Base-by-base conservation (phyloP, 2,113 vertebrate species). In the Malurus alboscapulatus region DNA sequence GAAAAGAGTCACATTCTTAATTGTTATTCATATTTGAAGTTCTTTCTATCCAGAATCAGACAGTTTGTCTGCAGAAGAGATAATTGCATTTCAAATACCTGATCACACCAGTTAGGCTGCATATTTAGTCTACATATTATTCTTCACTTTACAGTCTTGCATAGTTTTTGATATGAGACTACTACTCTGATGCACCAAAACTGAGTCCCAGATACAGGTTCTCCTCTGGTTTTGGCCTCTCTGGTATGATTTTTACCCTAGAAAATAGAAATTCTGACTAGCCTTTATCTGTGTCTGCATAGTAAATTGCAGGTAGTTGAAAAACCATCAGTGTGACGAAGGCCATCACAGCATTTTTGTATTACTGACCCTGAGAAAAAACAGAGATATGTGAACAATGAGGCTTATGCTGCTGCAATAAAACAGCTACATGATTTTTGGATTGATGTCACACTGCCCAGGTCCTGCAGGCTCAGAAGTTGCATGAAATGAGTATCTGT, bases 241-340 rank as follows among this genome's bases (percentile, higher is more conserved):
- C 45, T 8, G 0, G 24, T 81, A 7, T 55, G 48, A 38, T 53
- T 36, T 40, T 59, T n/a, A 66, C 3, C 10, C 11, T n/a, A 57
- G 13, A 45, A 82, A 78, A n/a, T 32, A 34, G 12, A 10, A 26
- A 9, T 10, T 58, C 6, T 54, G 62, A 6, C 8, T 47, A 54
- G 3, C 7, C 22, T 77, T 69, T 66, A 53, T 29, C 45, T 83
- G 12, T n/a, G 30, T 59, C 29, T 78, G 9, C 12, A 17, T 58
- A 20, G 51, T 25, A 66, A 42, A n/a, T 10, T 48, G 6, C 25
- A 54, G 10, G 55, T 18, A 53, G 10, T 5, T 76, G 50, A 92
- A 79, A 78, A 92, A 16, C 6, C 19, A 14, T 25, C 30, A 53
- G 0, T 32, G 30, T 42, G 48, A 38, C 0, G 0, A 82, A 34